Evolutionary conservation across 1,140 invertebrate species (phyloP).

Genomic region (Drosophila paulistorum): DNA sequence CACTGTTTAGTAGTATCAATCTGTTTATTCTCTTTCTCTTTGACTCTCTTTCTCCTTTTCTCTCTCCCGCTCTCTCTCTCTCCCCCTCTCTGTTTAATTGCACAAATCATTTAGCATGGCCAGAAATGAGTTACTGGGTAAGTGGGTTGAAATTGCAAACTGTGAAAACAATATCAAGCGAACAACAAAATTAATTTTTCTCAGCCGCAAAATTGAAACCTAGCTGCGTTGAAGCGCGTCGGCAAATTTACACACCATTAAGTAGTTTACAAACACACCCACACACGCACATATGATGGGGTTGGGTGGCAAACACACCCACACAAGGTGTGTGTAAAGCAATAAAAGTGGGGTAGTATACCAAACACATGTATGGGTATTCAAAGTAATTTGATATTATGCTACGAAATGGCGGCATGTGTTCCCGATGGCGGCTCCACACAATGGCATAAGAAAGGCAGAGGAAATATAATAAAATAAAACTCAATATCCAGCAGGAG

Average conservation of each 20-base stretch:
- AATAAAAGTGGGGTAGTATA: conserved; percentile 48
- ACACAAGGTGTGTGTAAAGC: conserved; percentile 59
- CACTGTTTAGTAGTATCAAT: not conserved
- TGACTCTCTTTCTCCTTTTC: not conserved
- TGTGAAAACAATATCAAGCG: conserved; percentile 28
- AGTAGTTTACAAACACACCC: conserved; percentile 73
- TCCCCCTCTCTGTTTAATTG: conserved; percentile 41
- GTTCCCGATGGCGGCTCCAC: conserved; percentile 52
- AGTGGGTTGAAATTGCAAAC: not conserved
- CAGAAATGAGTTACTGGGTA: conserved; percentile 28
- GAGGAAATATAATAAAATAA: conserved; percentile 60
- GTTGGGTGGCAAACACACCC: conserved; percentile 21
- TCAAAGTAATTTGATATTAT: conserved; percentile 77
- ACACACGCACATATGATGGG: not conserved
- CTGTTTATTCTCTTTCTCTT: conserved; percentile 15
- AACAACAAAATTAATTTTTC: conserved; percentile 72
- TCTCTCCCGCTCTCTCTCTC: not conserved
- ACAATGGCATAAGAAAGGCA: conserved; percentile 11
- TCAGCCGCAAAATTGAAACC: conserved; percentile 78
- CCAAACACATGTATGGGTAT: conserved; percentile 44
- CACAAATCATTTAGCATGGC: conserved; percentile 53
- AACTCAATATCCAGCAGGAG: conserved; percentile 52
- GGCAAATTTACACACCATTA: conserved; percentile 82
- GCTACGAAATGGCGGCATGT: conserved; percentile 70
- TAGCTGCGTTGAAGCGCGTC: conserved; percentile 64